Conservation (phyloP, 92 coral and sea anemone species). For the Palythoa grandiflora region DNA sequence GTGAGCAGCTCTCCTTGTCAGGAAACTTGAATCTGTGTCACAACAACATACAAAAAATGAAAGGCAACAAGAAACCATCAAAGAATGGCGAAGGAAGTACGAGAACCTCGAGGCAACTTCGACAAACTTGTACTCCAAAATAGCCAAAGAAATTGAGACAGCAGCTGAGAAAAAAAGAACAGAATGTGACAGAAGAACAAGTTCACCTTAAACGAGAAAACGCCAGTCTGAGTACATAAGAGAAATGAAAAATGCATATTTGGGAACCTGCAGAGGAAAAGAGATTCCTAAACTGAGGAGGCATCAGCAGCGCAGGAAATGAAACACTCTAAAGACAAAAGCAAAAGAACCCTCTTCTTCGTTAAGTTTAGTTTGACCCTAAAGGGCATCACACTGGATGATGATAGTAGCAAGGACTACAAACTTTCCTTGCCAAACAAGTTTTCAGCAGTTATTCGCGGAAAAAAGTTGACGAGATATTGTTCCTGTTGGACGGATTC, state of each 20-base stretch:
- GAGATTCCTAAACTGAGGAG: not conserved
- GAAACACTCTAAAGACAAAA: constrained; percentile 21
- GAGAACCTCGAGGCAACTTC: constrained; percentile 38
- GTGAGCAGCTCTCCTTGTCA: not conserved
- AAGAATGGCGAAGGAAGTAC: constrained; percentile 40
- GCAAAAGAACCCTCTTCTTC: constrained; percentile 59
- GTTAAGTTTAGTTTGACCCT: constrained; percentile 43
- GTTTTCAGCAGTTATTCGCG: not conserved
- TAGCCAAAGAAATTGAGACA: constrained; percentile 21
- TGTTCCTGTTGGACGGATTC: too few species aligned
- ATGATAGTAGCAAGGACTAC: not conserved
- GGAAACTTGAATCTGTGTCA: not conserved
- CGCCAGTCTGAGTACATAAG: not conserved
- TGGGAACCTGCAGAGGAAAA: constrained; percentile 8
- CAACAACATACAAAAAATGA: not conserved
- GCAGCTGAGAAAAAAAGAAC: not conserved
- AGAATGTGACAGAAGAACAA: not conserved
- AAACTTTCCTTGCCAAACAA: not conserved
- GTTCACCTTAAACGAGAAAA: constrained; percentile 8
- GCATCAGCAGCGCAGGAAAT: constrained; percentile 3
- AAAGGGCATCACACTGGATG: not conserved
- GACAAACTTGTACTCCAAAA: constrained; percentile 35
- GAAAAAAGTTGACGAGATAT: too few species aligned
- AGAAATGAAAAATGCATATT: not conserved
- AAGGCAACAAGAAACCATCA: constrained; percentile 26